phyloP scores from a whole-genome alignment of 2,888 invertebrate genomes.

The Drosophila recens region DNA sequence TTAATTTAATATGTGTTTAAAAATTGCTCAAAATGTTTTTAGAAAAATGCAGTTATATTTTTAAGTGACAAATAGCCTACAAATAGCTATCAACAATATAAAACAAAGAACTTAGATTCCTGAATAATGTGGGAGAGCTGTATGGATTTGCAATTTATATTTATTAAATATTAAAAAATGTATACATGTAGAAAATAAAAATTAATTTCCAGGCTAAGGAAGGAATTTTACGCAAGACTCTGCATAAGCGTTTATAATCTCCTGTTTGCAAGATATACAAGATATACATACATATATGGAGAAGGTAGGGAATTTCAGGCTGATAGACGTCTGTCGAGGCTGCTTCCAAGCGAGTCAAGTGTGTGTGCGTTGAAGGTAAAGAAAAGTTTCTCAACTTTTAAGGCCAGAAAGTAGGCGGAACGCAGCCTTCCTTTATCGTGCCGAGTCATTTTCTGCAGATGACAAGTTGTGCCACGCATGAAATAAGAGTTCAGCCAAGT shows the following conservation, averaged over 20 bases:
- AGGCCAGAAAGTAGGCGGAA: slow-evolving; percentile 9
- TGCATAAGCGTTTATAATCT: slow-evolving; percentile 1
- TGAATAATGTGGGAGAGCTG: background rate
- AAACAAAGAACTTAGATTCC: too few relatives aligned
- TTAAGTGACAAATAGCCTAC: too few relatives aligned
- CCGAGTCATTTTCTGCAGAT: slow-evolving; percentile 61
- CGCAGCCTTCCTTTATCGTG: slow-evolving; percentile 21
- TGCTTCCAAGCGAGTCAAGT: slow-evolving; percentile 10
- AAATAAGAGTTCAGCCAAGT: slow-evolving; percentile 31
- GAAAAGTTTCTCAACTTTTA: slow-evolving; percentile 56
- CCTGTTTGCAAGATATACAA: slow-evolving; percentile 5
- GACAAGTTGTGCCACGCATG: slow-evolving; percentile 70
- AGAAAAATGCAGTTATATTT: too few relatives aligned
- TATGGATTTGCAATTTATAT: background rate
- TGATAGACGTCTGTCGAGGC: slow-evolving; percentile 53
- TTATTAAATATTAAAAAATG: background rate
- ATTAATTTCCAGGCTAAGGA: background rate
- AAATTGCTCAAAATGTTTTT: too few relatives aligned
- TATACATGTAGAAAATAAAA: too few relatives aligned
- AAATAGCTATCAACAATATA: too few relatives aligned
- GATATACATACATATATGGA: background rate
- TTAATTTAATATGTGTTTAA: too few relatives aligned
- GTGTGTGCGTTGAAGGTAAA: slow-evolving; percentile 26
- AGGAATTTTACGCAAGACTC: background rate
- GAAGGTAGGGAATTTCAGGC: slow-evolving; percentile 29